These are phyloP conservation scores for Bufo bufo DNA, from an alignment of 2,113 vertebrate genomes.

Conservation along the genomic window DNA sequence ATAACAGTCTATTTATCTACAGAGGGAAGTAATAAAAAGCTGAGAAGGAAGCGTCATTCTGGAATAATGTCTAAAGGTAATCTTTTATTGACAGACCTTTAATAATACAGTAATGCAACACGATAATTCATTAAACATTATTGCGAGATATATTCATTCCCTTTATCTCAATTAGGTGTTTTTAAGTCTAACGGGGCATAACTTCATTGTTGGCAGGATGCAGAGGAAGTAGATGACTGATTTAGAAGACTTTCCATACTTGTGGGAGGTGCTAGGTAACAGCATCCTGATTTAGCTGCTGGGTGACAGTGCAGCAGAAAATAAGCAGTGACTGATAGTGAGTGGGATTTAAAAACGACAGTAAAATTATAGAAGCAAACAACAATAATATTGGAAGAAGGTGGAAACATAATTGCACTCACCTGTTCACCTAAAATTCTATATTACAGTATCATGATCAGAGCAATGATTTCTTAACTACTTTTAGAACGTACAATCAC, in stretches of 20 bases:
- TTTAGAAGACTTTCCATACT: neutral
- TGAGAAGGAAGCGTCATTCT: neutral
- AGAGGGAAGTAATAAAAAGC: neutral
- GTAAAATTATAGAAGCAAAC: neutral
- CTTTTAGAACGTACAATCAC: neutral
- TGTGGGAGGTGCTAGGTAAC: neutral
- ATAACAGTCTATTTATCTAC: constrained; percentile 53
- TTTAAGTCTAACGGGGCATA: neutral
- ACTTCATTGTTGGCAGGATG: neutral
- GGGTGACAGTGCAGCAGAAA: neutral
- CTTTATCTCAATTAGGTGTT: neutral
- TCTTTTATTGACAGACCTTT: neutral
- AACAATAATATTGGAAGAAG: neutral
- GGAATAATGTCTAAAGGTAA: constrained; percentile 62
- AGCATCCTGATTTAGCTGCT: neutral
- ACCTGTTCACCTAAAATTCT: neutral
- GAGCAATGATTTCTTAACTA: neutral
- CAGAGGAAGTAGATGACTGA: neutral
- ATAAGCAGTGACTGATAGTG: neutral
- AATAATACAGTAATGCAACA: neutral
- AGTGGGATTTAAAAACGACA: neutral
- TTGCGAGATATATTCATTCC: neutral
- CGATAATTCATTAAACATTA: neutral
- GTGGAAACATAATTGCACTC: neutral
- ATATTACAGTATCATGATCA: neutral